Percentiles rank a stretch among this genome's conserved stretches.
phyloP scores from a whole-genome alignment of 2,888 invertebrate species.

The Therioaphis trifolii region DNA sequence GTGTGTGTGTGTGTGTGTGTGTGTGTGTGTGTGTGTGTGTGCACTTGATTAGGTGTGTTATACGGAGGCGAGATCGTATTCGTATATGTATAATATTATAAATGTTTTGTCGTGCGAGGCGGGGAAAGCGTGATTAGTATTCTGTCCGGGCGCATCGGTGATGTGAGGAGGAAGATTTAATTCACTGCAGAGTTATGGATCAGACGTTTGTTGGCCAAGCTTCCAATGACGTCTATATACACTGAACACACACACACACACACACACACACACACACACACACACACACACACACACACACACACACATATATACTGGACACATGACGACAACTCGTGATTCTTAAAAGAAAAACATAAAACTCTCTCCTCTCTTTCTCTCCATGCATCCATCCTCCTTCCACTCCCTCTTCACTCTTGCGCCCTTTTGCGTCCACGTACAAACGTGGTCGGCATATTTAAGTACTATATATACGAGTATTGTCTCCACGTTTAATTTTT shows the following conservation, averaged over 20 bases:
- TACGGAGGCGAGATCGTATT: not conserved
- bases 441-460: slow-evolving; percentile 59
- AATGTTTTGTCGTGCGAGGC: slow-evolving; percentile 5
- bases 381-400: not conserved
- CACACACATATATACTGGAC: not conserved
- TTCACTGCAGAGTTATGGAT: slow-evolving; percentile 49
- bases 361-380: slow-evolving; percentile 49
- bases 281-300: not conserved
- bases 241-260: not conserved
- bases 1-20: not conserved
- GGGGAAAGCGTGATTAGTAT: slow-evolving; percentile 59
- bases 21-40: not conserved
- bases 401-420: not conserved
- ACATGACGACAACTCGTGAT: slow-evolving; percentile 58
- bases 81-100: not conserved
- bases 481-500: slow-evolving; percentile 30
- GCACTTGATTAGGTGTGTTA: not conserved
- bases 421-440: slow-evolving; percentile 37
- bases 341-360: slow-evolving; percentile 59
- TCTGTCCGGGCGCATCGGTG: slow-evolving; percentile 33
- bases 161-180: slow-evolving; percentile 36
- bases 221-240: slow-evolving; percentile 21
- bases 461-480: not conserved
- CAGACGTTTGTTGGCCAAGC: slow-evolving; percentile 60
- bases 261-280: not conserved